phyloP scores from a whole-genome alignment of 2,888 invertebrate genomes.

The Crossocerus cetratus region DNA sequence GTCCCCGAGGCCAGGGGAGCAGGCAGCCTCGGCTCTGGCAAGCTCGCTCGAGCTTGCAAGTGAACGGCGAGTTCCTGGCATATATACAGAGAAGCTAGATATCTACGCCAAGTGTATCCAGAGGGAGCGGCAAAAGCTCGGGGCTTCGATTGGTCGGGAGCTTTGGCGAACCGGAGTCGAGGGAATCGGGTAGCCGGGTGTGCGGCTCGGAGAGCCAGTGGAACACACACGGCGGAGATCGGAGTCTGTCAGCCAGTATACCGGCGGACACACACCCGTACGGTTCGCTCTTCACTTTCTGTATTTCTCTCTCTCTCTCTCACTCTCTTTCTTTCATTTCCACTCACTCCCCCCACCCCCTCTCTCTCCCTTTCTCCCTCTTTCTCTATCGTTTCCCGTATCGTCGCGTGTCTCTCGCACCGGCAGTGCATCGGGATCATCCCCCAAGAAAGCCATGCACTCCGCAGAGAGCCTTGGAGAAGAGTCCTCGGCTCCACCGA shows the following conservation, averaged over 20 bases:
- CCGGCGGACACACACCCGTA: slow-evolving; percentile 60
- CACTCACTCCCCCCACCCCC: too few relatives aligned
- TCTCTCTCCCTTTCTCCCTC: too few relatives aligned
- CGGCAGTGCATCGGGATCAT: neutral
- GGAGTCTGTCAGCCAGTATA: slow-evolving; percentile 59
- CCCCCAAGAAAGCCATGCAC: neutral
- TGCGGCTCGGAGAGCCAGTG: slow-evolving; percentile 7
- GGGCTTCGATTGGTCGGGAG: slow-evolving; percentile 1
- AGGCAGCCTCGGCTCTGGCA: too few relatives aligned
- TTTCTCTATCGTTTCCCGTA: neutral
- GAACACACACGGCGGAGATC: slow-evolving; percentile 42
- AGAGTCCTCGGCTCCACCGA: too few relatives aligned
- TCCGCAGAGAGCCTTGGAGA: too few relatives aligned
- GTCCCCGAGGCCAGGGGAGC: too few relatives aligned
- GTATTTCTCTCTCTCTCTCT: neutral
- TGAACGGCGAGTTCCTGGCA: too few relatives aligned
- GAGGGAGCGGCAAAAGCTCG: slow-evolving; percentile 11
- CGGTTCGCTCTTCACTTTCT: slow-evolving; percentile 11
- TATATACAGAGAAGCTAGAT: too few relatives aligned
- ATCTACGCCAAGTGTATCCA: neutral
- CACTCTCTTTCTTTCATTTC: too few relatives aligned
- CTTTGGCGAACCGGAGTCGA: slow-evolving; percentile 8
- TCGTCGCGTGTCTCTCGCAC: slow-evolving; percentile 5
- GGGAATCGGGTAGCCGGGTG: slow-evolving; percentile 39
- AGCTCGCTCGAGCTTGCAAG: too few relatives aligned